Evolutionary conservation across 2,797 vertebrate species (phyloP).

Genomic region (Dromococcyx pavoninus): DNA sequence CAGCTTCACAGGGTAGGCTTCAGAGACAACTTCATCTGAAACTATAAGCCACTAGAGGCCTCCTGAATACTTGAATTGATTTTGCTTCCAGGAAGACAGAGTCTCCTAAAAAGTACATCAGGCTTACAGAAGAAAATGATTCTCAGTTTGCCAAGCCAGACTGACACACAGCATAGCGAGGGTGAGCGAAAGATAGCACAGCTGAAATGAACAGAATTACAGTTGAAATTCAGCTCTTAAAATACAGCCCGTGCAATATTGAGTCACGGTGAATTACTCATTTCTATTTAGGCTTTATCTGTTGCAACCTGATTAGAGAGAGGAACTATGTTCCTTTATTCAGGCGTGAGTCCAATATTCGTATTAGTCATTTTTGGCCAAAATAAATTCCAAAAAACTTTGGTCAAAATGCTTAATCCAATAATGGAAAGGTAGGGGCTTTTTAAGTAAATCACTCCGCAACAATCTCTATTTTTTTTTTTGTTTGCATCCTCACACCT

Average conservation of each 20-base stretch:
- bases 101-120: constrained; percentile 72
- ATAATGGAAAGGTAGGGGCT: constrained; percentile 32
- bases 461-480: constrained; percentile 51
- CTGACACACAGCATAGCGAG: constrained; percentile 28
- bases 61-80: constrained; percentile 75
- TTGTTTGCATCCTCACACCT: constrained; percentile 22
- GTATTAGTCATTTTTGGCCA: constrained; percentile 64
- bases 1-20: constrained; percentile 26
- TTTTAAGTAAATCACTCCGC: constrained; percentile 50
- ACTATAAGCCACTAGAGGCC: constrained; percentile 69
- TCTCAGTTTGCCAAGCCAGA: constrained; percentile 28
- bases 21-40: constrained; percentile 69
- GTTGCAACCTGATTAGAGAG: constrained; percentile 68
- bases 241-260: constrained; percentile 60
- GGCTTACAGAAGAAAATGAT: constrained; percentile 54
- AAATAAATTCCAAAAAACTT: constrained; percentile 67
- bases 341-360: constrained; percentile 62
- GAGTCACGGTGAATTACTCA: constrained; percentile 67
- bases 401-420: constrained; percentile 69
- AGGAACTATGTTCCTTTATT: constrained; percentile 67
- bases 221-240: constrained; percentile 73
- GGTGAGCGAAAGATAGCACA: constrained; percentile 49
- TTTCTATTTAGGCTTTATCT: constrained; percentile 72
- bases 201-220: constrained; percentile 62
- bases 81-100: constrained; percentile 72